Evolutionary conservation across 2,113 vertebrate genomes (phyloP).

Genomic region (Copsychus sechellarum): DNA sequence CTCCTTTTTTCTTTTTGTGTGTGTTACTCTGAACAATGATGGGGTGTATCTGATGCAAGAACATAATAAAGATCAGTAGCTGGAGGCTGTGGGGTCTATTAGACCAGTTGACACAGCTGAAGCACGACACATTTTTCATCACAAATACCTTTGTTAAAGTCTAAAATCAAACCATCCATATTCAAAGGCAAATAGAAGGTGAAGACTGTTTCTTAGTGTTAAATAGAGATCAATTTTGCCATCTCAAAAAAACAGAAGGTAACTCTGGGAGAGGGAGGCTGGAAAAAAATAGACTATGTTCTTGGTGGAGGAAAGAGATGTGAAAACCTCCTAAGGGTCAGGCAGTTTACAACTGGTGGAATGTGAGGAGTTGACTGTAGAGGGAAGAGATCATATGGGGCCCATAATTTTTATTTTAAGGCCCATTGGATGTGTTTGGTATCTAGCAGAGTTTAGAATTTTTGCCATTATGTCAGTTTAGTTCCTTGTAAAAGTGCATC

Average conservation of each 20-base stretch:
- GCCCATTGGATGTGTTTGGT: background rate
- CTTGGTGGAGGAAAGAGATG: background rate
- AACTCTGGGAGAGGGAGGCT: background rate
- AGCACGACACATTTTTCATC: background rate
- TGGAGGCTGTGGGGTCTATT: background rate
- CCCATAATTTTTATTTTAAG: background rate
- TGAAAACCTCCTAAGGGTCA: background rate
- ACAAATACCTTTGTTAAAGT: background rate
- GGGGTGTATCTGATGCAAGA: background rate
- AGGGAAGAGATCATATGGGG: background rate
- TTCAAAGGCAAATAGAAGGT: background rate
- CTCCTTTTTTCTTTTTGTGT: background rate
- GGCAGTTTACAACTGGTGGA: background rate
- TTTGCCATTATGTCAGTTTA: background rate
- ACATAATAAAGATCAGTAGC: background rate
- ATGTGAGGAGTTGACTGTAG: background rate
- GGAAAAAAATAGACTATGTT: background rate
- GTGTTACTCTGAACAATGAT: rapidly evolving
- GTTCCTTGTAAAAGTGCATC: background rate
- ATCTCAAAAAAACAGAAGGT: background rate
- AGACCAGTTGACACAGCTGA: background rate
- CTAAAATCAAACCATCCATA: background rate
- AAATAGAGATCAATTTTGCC: background rate
- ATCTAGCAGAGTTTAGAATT: background rate
- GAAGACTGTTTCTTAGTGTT: rapidly evolving